Evolutionary conservation across 2,797 vertebrate species (phyloP), one percentile per base, ranked within the genome.

Genomic region (Cetoscarus ocellatus): DNA sequence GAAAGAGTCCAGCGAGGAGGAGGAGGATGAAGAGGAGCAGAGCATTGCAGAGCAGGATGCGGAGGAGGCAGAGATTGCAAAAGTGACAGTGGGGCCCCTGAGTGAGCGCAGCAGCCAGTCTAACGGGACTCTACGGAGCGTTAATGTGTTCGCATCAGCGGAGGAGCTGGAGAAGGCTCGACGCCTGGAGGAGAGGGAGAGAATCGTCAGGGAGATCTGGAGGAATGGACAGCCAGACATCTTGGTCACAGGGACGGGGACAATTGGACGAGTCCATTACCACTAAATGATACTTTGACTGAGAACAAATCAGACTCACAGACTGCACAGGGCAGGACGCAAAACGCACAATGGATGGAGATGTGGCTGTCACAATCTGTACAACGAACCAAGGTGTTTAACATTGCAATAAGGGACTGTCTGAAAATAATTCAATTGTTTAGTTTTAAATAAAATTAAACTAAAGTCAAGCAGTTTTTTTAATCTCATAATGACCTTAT

Each of bases 221-320:
- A 96, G 97, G 93, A 99, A 98, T 0, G 96, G 97, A 2, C 97
- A 98, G 89, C 97, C 97, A 0, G 97, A 99, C 85, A 94, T 96
- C 36, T 94, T 97, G 0, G 92, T 91, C 14, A 96, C 95, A 3
- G 92, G 97, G 47, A 98, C 93, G 0, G 94, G 94, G 15, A 94
- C 93, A 39, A 92, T 96, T 79, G 88, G 97, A 90, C 87, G 96
- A 83, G 92, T 92, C 15, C 92, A 94, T 79, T 94, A 94, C 86
- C 89, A 84, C 84, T 94, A 75, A 82, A 15, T 5, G 36, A 36
- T 36, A 44, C 43, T 55, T 10, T 19, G 51, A 67, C 51, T 52
- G 52, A 4, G 17, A 34, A 40, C 49, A 53, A 8, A 42, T 10
- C 9, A 38, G 51, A 43, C 44, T 17, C 27, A 27, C n/a, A 34